phyloP scores from a whole-genome alignment of 92 coral and sea anemone genomes.

The Meandrina meandrites region DNA sequence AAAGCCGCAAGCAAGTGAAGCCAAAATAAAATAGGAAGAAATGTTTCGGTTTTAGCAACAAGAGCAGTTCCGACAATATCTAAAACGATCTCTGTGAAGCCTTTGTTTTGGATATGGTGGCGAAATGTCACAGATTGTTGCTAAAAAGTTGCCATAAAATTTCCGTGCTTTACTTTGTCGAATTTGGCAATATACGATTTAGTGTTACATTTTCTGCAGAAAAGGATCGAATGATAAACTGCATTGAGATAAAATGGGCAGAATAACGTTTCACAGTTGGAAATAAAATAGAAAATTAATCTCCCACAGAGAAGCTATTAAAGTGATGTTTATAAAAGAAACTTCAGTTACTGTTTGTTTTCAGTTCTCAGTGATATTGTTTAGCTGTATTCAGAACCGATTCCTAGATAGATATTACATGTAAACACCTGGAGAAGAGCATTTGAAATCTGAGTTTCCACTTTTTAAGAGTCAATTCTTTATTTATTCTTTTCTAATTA shows the following conservation, averaged over 20 bases:
- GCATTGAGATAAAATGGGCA: background rate
- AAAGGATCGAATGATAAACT: background rate
- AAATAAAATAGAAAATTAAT: background rate
- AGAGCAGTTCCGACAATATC: background rate
- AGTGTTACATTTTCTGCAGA: background rate
- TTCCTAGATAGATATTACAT: background rate
- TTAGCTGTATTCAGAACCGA: background rate
- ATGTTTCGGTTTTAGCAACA: background rate
- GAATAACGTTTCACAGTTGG: background rate
- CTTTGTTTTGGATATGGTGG: background rate
- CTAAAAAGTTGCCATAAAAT: background rate
- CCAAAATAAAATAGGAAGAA: background rate
- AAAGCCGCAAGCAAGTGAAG: background rate
- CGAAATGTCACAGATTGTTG: background rate
- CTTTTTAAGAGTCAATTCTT: background rate
- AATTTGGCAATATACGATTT: background rate
- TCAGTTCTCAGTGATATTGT: background rate
- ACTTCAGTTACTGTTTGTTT: background rate
- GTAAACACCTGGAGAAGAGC: background rate
- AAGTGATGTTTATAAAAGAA: background rate
- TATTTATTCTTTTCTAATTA: background rate
- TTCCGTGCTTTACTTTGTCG: background rate
- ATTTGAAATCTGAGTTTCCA: background rate
- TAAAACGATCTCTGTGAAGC: background rate
- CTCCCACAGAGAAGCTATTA: constrained; percentile 9